Conservation (phyloP, 2,797 vertebrate genomes). For the Eulemur coronatus region DNA sequence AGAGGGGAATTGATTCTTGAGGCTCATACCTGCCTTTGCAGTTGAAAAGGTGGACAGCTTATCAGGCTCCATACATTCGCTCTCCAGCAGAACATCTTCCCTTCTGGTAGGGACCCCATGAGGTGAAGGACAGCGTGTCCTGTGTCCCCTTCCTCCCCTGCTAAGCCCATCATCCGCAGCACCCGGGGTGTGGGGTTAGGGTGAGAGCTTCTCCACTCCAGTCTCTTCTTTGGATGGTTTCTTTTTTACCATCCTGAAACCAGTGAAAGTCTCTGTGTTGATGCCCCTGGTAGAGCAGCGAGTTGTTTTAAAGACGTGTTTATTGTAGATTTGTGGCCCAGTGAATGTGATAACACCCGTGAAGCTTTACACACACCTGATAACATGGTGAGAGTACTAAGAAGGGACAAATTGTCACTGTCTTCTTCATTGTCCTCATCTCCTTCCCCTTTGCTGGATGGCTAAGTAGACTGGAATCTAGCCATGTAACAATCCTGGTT, state of each 20-base stretch:
- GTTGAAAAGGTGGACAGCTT: background rate
- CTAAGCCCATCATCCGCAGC: background rate
- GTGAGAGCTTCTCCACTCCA: background rate
- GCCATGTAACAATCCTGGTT: background rate
- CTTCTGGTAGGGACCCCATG: background rate
- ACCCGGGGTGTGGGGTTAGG: background rate
- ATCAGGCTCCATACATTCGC: background rate
- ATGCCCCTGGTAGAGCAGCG: background rate
- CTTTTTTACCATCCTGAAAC: background rate
- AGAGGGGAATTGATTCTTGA: no score
- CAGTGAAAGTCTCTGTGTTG: background rate
- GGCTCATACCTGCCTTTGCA: background rate
- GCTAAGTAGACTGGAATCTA: background rate
- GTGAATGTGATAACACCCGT: background rate
- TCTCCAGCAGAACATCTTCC: background rate
- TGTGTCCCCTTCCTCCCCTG: background rate
- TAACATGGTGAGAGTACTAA: background rate
- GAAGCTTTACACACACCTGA: background rate
- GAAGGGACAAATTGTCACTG: background rate
- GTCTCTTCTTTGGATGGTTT: background rate
- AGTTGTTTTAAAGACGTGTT: constrained; percentile 12
- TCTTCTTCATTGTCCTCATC: accelerated
- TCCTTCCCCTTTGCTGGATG: background rate
- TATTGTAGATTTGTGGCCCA: background rate
- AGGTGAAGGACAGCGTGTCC: background rate